These are phyloP conservation scores for Platichthys stellatus DNA, from an alignment of 2,113 vertebrate species.

Conservation along the genomic window DNA sequence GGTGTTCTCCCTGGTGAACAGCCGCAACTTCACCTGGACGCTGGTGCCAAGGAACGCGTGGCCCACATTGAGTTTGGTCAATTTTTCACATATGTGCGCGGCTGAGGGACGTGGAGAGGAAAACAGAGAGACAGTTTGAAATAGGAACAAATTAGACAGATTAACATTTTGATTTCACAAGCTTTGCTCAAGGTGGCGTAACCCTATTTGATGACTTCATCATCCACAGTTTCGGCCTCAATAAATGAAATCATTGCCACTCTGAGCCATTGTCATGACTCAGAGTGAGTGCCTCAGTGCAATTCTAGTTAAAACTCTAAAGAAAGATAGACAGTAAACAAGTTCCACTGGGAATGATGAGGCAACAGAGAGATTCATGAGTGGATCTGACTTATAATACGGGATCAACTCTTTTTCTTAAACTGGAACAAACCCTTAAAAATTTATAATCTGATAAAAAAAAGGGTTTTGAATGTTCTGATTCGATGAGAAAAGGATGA, in stretches of 20 bases:
- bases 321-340: neutral
- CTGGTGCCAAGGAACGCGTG: conserved; percentile 85
- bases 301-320: no score
- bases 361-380: neutral
- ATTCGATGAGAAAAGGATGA: no score
- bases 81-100: conserved; percentile 82
- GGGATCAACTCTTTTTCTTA: no score
- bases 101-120: conserved; percentile 22
- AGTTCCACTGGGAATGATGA: neutral
- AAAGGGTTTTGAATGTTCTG: no score
- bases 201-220: neutral
- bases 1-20: conserved; percentile 84
- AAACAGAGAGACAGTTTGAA: neutral
- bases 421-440: no score
- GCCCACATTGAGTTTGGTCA: conserved; percentile 83
- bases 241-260: neutral
- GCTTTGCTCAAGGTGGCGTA: neutral
- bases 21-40: conserved; percentile 81
- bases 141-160: neutral
- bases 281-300: neutral
- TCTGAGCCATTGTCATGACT: no score
- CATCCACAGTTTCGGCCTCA: neutral
- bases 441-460: no score
- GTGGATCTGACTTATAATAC: neutral
- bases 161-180: neutral